Conservation (phyloP, 2,888 invertebrate species). For the Allygus modestus region DNA sequence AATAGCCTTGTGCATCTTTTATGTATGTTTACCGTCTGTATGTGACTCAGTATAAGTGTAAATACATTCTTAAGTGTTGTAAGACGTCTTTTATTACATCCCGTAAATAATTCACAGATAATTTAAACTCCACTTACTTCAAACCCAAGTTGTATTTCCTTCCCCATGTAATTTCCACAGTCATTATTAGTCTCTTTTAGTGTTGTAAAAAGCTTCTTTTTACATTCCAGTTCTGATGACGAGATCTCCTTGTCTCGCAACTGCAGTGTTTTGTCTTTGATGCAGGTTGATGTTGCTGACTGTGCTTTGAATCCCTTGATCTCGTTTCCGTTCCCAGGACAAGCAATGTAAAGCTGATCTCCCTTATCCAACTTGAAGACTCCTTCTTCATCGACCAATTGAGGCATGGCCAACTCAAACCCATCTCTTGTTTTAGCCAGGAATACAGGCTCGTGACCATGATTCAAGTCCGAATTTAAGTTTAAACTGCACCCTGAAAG, state of each 20-base stretch:
- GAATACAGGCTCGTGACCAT: slow-evolving; percentile 50
- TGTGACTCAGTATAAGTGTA: too few species aligned
- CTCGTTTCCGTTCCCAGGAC: slow-evolving; percentile 55
- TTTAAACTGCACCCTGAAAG: slow-evolving; percentile 53
- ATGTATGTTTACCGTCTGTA: too few species aligned
- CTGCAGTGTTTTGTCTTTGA: slow-evolving; percentile 34
- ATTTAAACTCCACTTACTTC: slow-evolving; percentile 20
- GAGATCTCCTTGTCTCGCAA: slow-evolving; percentile 1
- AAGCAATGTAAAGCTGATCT: slow-evolving; percentile 47
- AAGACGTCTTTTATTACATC: too few species aligned
- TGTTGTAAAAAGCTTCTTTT: slow-evolving; percentile 46
- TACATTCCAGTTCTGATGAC: slow-evolving; percentile 54
- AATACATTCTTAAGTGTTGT: too few species aligned
- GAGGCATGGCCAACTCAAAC: slow-evolving; percentile 48
- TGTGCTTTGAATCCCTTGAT: slow-evolving; percentile 27
- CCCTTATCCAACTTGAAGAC: slow-evolving; percentile 47
- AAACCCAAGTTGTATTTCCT: slow-evolving; percentile 57
- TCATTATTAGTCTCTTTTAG: slow-evolving; percentile 53
- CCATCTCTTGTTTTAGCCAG: slow-evolving; percentile 6
- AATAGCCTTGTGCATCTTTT: too few species aligned
- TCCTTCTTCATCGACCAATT: slow-evolving; percentile 49
- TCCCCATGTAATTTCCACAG: slow-evolving; percentile 42
- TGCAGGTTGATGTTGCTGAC: slow-evolving; percentile 45
- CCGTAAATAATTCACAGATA: too few species aligned
- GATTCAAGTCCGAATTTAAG: slow-evolving; percentile 51